A percentile compares a stretch with the other conserved stretches of the same genome.
These are phyloP conservation scores for Zaprionus vittiger DNA, from an alignment of 1,140 invertebrate genomes.

Conservation along the genomic window DNA sequence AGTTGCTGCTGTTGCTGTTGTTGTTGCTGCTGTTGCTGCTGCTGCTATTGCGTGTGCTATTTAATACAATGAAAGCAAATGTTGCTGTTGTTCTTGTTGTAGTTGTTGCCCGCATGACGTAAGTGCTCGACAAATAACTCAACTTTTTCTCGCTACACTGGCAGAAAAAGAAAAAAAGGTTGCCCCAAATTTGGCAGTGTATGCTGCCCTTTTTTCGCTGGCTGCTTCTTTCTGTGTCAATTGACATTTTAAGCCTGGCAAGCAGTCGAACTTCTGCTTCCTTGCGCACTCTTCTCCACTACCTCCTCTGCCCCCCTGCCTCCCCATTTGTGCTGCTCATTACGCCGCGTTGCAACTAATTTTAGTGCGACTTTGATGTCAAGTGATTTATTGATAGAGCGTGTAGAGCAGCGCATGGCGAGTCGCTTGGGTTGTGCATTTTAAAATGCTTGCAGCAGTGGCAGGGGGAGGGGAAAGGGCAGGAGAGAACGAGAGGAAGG, in stretches of 20 bases:
- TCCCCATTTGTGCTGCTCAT: neutral
- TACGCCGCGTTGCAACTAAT: constrained; percentile 3
- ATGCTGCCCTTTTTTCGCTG: neutral
- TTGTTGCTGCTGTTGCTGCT: neutral
- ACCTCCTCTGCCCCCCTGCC: neutral
- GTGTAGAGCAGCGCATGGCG: neutral
- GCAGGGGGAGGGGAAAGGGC: neutral
- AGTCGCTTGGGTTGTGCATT: constrained; percentile 10
- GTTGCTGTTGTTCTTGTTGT: neutral
- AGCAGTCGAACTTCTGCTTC: neutral
- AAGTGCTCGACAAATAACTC: constrained; percentile 47
- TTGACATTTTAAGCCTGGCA: constrained; percentile 1
- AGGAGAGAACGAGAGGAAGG: neutral
- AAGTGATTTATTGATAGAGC: constrained; percentile 22
- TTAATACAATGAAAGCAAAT: constrained; percentile 62
- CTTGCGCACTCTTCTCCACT: too few species aligned
- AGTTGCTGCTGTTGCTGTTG: constrained; percentile 12
- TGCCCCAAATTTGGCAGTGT: neutral
- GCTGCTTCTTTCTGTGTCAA: neutral
- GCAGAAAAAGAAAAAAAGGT: neutral
- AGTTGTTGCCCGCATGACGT: constrained; percentile 52
- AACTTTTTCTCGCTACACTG: constrained; percentile 6
- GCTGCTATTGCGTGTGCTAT: constrained; percentile 51
- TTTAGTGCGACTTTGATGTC: constrained; percentile 25
- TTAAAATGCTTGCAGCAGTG: constrained; percentile 13